Evolutionary conservation across 2,888 invertebrate genomes (phyloP).

Genomic region (Luffia ferchaultella): DNA sequence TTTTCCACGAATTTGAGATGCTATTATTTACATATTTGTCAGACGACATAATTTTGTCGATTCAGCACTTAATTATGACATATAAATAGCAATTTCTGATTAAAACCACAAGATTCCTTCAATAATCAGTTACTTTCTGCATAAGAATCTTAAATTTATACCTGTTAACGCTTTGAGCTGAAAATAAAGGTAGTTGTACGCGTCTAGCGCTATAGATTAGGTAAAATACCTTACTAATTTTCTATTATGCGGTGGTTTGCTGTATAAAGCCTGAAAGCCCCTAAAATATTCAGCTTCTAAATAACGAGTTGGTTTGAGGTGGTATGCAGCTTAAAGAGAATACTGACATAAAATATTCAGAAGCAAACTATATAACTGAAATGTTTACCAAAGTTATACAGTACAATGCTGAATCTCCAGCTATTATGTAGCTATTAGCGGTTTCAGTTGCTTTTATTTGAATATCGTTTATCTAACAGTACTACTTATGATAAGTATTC

Average conservation of each 20-base stretch:
- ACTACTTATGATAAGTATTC: conserved; percentile 4
- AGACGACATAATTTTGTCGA: background rate
- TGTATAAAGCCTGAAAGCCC: too few relatives aligned
- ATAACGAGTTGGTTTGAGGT: background rate
- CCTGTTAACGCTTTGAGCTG: conserved; percentile 5
- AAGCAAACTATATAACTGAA: conserved; percentile 1
- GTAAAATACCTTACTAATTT: too few relatives aligned
- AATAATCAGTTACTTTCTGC: conserved; percentile 6
- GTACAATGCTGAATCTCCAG: conserved; percentile 5
- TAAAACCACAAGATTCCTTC: conserved; percentile 1
- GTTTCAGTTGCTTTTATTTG: conserved; percentile 6
- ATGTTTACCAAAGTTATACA: conserved; percentile 3
- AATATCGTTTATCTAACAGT: conserved; percentile 5
- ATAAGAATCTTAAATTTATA: conserved; percentile 4
- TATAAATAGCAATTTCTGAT: background rate
- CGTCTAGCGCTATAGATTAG: conserved; percentile 5
- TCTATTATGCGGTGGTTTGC: too few relatives aligned
- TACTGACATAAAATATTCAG: conserved; percentile 5
- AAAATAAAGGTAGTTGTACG: conserved; percentile 6
- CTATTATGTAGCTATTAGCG: too few relatives aligned
- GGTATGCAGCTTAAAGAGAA: conserved; percentile 3
- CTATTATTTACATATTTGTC: background rate
- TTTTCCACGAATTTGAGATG: background rate
- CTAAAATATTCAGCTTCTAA: conserved; percentile 2
- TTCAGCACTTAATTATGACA: background rate